Percentiles rank a stretch among this genome's conserved stretches.
Conservation (phyloP, 2,797 vertebrate genomes). For the Protosalanx chinensis region DNA sequence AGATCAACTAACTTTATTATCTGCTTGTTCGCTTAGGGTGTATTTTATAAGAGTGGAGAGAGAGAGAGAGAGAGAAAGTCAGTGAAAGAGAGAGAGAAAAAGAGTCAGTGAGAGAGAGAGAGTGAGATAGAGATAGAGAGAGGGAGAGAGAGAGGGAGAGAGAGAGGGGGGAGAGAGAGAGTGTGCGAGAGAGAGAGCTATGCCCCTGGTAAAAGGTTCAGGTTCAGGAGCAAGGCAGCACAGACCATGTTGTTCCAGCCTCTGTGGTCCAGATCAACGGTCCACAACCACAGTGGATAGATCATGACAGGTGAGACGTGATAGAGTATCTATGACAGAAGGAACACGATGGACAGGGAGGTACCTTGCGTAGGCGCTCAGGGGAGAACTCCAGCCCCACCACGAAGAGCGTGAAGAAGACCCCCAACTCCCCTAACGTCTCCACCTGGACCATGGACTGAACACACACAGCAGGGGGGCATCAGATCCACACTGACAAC, state of each 20-base stretch:
- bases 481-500: neutral
- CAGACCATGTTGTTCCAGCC: neutral
- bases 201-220: too few species aligned
- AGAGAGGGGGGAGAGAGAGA: too few species aligned
- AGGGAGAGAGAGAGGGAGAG: too few species aligned
- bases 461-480: neutral
- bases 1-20: neutral
- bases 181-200: too few species aligned
- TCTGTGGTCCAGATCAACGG: neutral
- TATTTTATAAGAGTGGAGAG: neutral
- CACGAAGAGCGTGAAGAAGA: constrained; percentile 96
- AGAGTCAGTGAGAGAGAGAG: too few species aligned
- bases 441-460: constrained; percentile 99
- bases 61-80: neutral
- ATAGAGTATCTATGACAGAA: too few species aligned
- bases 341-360: neutral
- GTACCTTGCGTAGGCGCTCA: constrained; percentile 93
- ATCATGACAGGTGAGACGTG: too few species aligned
- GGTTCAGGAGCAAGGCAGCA: too few species aligned
- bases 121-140: too few species aligned
- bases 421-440: constrained; percentile 92
- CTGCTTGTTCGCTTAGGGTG: neutral
- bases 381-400: constrained; percentile 97
- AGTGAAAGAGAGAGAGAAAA: too few species aligned
- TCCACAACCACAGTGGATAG: too few species aligned